Percentiles rank a stretch among this genome's conserved stretches.
Conservation (phyloP, 2,888 invertebrate genomes). For the Pollenia angustigena region DNA sequence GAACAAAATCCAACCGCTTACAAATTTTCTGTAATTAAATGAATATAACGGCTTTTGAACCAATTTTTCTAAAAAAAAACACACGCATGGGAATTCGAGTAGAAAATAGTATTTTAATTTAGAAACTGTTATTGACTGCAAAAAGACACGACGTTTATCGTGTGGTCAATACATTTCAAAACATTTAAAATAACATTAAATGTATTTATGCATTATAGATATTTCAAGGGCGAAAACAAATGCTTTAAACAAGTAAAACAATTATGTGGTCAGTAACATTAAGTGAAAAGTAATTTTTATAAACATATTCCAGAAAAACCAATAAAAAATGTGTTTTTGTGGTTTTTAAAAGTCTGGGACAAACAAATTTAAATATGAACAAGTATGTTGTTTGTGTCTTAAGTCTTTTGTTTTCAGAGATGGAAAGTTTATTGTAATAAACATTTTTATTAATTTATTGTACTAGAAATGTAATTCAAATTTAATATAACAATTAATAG, state of each 20-base stretch:
- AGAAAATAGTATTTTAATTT: conserved; percentile 58
- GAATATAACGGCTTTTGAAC: conserved; percentile 55
- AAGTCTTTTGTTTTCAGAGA: conserved; percentile 54
- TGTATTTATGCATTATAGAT: not conserved
- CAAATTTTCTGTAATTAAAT: conserved; percentile 39
- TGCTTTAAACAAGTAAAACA: conserved; percentile 39
- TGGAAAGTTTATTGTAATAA: not conserved
- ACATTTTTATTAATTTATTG: not conserved
- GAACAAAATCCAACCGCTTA: conserved; percentile 11
- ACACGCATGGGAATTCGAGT: conserved; percentile 39
- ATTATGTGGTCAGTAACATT: conserved; percentile 66
- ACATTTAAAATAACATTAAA: conserved; percentile 35
- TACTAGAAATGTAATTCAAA: too few relatives aligned
- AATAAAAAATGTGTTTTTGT: conserved; percentile 50
- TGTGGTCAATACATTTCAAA: conserved; percentile 28
- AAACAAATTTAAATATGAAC: not conserved
- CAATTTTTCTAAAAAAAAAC: not conserved
- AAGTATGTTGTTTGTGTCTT: conserved; percentile 12
- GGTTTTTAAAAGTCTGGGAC: conserved; percentile 35
- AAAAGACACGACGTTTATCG: conserved; percentile 9
- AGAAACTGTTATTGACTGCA: conserved; percentile 19
- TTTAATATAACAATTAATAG: too few relatives aligned
- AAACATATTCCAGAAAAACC: conserved; percentile 28
- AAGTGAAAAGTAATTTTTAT: conserved; percentile 34
- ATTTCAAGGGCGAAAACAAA: conserved; percentile 48